These are phyloP conservation scores for Buphagus erythrorhynchus DNA, from an alignment of 2,797 vertebrate genomes.

Conservation along the genomic window DNA sequence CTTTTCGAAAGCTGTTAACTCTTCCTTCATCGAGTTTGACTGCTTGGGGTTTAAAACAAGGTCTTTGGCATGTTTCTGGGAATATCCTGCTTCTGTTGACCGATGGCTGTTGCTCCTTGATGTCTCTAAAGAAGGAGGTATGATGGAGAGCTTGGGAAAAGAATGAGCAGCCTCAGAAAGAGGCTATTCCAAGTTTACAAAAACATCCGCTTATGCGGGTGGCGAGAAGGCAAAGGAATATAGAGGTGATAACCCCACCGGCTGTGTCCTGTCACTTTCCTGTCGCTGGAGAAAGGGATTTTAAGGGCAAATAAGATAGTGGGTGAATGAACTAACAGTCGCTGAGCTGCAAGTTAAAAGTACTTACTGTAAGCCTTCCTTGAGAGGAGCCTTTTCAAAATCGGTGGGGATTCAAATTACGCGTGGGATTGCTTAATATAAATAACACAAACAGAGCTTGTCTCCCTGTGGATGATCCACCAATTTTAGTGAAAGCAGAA, in stretches of 20 bases:
- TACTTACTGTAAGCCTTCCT: neutral
- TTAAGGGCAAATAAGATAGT: neutral
- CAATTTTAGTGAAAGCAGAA: neutral
- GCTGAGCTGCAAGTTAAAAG: neutral
- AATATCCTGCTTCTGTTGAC: neutral
- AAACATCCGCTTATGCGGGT: neutral
- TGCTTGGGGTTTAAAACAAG: neutral
- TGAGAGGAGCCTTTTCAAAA: neutral
- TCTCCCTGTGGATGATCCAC: neutral
- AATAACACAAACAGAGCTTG: neutral
- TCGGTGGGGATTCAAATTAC: neutral
- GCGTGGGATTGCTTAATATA: accelerated
- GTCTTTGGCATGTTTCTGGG: neutral
- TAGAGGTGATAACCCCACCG: neutral
- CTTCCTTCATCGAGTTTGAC: neutral
- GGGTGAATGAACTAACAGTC: constrained; percentile 29
- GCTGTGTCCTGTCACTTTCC: constrained; percentile 23
- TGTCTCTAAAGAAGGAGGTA: neutral
- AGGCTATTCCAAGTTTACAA: neutral
- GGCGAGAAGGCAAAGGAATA: neutral
- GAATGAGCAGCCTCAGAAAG: neutral
- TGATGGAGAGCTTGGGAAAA: neutral
- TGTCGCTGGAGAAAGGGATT: neutral
- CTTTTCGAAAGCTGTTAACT: neutral
- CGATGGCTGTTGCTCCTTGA: neutral